A percentile compares a stretch with the other conserved stretches of the same genome.
Evolutionary conservation across 2,797 vertebrate genomes (phyloP).

Genomic region (Xenops minutus): DNA sequence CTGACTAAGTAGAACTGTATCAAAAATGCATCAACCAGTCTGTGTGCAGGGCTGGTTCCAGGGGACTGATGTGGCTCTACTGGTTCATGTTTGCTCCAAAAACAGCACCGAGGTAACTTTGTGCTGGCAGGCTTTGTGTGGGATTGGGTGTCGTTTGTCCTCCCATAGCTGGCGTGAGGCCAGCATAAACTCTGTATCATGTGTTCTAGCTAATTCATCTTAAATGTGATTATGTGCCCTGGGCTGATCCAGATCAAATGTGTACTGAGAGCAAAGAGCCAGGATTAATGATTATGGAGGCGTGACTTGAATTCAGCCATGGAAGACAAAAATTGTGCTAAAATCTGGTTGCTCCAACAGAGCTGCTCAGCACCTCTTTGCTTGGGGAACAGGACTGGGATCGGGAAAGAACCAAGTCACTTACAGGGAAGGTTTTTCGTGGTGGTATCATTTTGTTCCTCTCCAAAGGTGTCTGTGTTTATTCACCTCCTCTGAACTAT

Average conservation of each 20-base stretch:
- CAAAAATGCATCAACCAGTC: not conserved
- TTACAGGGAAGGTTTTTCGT: not conserved
- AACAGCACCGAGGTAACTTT: constrained; percentile 35
- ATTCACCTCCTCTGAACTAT: not conserved
- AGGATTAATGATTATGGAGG: constrained; percentile 46
- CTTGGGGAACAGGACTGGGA: not conserved
- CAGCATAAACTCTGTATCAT: constrained; percentile 58
- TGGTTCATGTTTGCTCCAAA: not conserved
- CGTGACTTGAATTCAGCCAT: constrained; percentile 31
- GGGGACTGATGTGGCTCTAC: constrained; percentile 5
- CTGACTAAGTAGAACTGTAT: not conserved
- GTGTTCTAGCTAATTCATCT: constrained; percentile 64
- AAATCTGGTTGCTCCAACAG: not conserved
- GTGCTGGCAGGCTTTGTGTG: constrained; percentile 12
- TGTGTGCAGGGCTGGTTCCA: not conserved
- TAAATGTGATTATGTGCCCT: constrained; percentile 64
- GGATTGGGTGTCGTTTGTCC: constrained; percentile 1
- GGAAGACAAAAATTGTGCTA: not conserved
- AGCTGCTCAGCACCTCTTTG: not conserved
- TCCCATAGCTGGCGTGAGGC: constrained; percentile 21
- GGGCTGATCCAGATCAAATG: constrained; percentile 65
- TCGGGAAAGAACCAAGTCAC: not conserved
- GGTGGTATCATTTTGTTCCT: not conserved
- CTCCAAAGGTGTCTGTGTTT: not conserved
- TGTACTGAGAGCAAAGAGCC: constrained; percentile 45